A percentile compares a stretch with the other conserved stretches of the same genome.
phyloP scores from a whole-genome alignment of 2,113 vertebrate species.

The Apeltes quadracus region DNA sequence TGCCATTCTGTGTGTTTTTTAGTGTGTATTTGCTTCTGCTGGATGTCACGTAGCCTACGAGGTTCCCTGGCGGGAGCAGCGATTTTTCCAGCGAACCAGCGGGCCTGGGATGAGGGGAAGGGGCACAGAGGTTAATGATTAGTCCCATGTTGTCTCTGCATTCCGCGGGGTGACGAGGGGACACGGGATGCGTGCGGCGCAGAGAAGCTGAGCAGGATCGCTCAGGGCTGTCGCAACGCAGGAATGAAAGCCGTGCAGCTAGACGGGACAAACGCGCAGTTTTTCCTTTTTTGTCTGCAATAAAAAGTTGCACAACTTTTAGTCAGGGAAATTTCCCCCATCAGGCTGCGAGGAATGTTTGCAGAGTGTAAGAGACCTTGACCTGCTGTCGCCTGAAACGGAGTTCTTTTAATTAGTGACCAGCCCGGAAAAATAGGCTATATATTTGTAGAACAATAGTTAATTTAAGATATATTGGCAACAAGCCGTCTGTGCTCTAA shows the following conservation, averaged over 20 bases:
- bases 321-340: conserved; percentile 37
- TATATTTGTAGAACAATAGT: conserved; percentile 2
- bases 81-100: conserved; percentile 70
- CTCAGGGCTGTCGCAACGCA: not conserved
- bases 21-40: conserved; percentile 34
- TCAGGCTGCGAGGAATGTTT: conserved; percentile 44
- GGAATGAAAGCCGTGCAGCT: conserved; percentile 12
- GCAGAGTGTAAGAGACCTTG: conserved; percentile 51
- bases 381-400: conserved; percentile 20
- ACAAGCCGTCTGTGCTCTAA: too few species aligned
- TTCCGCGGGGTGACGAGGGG: conserved; percentile 71
- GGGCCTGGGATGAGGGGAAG: conserved; percentile 66
- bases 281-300: not conserved
- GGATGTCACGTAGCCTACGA: conserved; percentile 73
- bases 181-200: conserved; percentile 67
- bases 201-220: conserved; percentile 28
- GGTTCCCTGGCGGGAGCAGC: conserved; percentile 71
- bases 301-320: conserved; percentile 26
- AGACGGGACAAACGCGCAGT: not conserved
- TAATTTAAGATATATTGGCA: conserved; percentile 16
- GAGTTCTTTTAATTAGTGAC: conserved; percentile 51
- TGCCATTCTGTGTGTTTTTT: conserved; percentile 13
- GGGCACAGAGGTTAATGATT: conserved; percentile 81
- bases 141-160: conserved; percentile 76
- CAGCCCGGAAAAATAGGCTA: conserved; percentile 22